phyloP scores from a whole-genome alignment of 30 jellyfish, hydroid and myxozoan genomes.

The Aurelia aurita region DNA sequence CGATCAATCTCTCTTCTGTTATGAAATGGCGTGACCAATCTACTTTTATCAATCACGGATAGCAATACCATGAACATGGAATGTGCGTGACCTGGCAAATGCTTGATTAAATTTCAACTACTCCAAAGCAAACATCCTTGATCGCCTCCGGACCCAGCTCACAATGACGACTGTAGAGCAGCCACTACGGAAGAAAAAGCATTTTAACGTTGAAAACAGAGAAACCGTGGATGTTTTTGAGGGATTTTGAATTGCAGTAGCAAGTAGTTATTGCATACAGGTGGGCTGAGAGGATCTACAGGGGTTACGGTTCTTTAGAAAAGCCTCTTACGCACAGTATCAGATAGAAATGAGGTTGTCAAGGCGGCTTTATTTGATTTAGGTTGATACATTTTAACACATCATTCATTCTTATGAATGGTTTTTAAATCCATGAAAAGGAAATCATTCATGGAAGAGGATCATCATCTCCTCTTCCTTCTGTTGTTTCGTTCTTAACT shows the following conservation, averaged over 20 bases:
- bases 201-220: conserved; percentile 7
- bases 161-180: too few species aligned
- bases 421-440: conserved; percentile 13
- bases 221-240: background rate
- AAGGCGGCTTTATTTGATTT: background rate
- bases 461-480: conserved; percentile 28
- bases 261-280: conserved; percentile 49
- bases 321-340: conserved; percentile 31
- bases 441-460: conserved; percentile 25
- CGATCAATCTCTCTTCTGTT: background rate
- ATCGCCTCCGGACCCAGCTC: too few species aligned
- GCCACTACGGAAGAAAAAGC: conserved; percentile 21
- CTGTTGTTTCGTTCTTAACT: too few species aligned
- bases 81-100: conserved; percentile 47
- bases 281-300: conserved; percentile 32
- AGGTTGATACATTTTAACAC: conserved; percentile 11
- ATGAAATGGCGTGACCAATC: conserved; percentile 36
- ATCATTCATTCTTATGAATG: conserved; percentile 7
- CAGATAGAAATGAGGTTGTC: conserved; percentile 9
- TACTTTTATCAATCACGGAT: background rate
- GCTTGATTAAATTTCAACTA: background rate
- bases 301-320: conserved; percentile 27
- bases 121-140: background rate
- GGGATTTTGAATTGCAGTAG: conserved; percentile 6
- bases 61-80: background rate